Percentiles rank a stretch among this genome's conserved stretches.
phyloP scores from a whole-genome alignment of 2,113 vertebrate genomes.

The Pseudolaguvia tuberculata region DNA sequence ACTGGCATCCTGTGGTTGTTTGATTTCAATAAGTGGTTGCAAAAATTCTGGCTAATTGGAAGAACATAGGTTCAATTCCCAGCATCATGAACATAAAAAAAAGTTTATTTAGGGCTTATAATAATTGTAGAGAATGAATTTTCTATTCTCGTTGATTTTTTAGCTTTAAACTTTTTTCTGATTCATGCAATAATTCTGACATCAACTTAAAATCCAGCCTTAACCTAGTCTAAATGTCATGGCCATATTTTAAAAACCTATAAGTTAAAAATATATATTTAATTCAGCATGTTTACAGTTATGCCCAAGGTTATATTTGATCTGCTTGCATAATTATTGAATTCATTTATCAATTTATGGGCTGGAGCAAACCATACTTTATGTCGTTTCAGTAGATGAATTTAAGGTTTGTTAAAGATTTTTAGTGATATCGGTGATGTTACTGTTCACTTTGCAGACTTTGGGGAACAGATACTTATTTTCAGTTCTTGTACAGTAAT shows the following conservation, averaged over 20 bases:
- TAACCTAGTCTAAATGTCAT: conserved; percentile 1
- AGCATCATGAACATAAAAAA: no score
- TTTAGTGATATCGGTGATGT: background rate
- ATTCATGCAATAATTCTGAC: background rate
- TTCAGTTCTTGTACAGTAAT: background rate
- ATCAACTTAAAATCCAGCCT: background rate
- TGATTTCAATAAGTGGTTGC: no score
- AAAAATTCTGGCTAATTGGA: no score
- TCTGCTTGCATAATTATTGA: background rate
- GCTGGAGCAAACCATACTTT: background rate
- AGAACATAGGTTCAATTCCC: no score
- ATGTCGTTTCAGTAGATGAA: background rate
- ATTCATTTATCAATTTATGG: background rate
- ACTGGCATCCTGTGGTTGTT: background rate
- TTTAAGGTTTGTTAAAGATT: background rate
- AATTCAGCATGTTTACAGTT: background rate
- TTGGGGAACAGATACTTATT: background rate
- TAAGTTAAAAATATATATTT: background rate
- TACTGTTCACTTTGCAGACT: background rate
- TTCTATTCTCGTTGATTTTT: background rate
- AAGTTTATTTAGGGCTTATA: background rate
- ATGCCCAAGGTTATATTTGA: background rate
- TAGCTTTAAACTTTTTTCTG: no score
- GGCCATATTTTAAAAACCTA: background rate
- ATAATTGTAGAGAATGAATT: no score